Conservation (phyloP, 2,888 invertebrate genomes). For the Hecatera dysodea region DNA sequence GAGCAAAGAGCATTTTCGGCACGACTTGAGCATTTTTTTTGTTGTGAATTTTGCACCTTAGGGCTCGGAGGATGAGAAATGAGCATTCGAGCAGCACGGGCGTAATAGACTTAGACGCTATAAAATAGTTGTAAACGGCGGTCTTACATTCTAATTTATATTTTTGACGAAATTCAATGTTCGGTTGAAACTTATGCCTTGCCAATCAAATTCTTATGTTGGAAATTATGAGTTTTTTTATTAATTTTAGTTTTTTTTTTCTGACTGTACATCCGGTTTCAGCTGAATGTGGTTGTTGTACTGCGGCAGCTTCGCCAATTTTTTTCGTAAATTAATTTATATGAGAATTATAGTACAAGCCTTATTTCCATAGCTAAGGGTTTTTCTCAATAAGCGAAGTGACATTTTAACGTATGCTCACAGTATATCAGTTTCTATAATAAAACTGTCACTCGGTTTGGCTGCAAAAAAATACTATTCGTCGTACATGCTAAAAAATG, state of each 20-base stretch:
- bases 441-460: no score
- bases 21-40: slow-evolving; percentile 62
- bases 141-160: slow-evolving; percentile 65
- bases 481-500: no score
- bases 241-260: slow-evolving; percentile 69
- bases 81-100: slow-evolving; percentile 51
- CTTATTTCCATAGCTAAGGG: not conserved
- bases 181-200: slow-evolving; percentile 71
- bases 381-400: not conserved
- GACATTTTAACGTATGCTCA: not conserved
- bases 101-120: slow-evolving; percentile 68
- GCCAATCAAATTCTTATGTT: slow-evolving; percentile 79
- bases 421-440: not conserved
- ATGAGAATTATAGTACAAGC: not conserved
- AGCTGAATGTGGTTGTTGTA: slow-evolving; percentile 35
- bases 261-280: slow-evolving; percentile 62
- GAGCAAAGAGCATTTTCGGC: slow-evolving; percentile 46
- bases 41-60: slow-evolving; percentile 57
- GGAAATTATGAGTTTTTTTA: slow-evolving; percentile 68
- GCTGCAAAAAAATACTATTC: not conserved
- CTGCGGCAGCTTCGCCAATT: slow-evolving; percentile 58
- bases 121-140: slow-evolving; percentile 63
- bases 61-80: slow-evolving; percentile 38
- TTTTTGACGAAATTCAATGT: slow-evolving; percentile 57
- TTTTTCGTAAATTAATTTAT: not conserved